A percentile compares a stretch with the other conserved stretches of the same genome.
These are phyloP conservation scores for Cephus runcator DNA, from an alignment of 2,888 invertebrate genomes.

Conservation along the genomic window DNA sequence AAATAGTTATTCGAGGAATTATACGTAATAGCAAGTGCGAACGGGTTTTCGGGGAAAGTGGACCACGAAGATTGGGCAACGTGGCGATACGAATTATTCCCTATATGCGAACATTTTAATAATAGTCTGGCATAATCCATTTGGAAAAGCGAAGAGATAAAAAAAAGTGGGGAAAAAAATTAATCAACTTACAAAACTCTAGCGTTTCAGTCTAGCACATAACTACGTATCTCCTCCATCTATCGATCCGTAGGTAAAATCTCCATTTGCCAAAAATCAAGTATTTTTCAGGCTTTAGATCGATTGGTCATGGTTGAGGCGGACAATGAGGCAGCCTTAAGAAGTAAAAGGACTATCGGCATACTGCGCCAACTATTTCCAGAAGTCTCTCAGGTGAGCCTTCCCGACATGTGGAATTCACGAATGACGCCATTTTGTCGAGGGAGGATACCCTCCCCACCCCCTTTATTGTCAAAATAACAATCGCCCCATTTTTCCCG, in stretches of 20 bases:
- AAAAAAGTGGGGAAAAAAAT: not conserved
- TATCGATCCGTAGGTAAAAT: not conserved
- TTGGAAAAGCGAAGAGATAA: not conserved
- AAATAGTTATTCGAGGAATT: not conserved
- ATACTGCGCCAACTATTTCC: conserved; percentile 80
- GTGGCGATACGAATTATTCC: conserved; percentile 7
- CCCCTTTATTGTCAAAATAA: not conserved
- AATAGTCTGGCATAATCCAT: not conserved
- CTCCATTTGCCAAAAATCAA: not conserved
- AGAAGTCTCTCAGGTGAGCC: conserved; percentile 77
- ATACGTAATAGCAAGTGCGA: conserved; percentile 5
- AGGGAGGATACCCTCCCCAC: not conserved
- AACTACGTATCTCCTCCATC: conserved; percentile 3
- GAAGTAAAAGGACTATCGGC: conserved; percentile 83
- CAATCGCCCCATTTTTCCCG: not conserved
- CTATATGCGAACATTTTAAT: not conserved
- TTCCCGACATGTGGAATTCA: not conserved
- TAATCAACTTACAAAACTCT: conserved; percentile 9
- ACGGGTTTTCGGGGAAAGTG: conserved; percentile 58
- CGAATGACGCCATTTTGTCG: not conserved
- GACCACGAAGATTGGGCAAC: conserved; percentile 57
- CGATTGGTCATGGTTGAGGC: conserved; percentile 76
- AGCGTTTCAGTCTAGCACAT: conserved; percentile 7
- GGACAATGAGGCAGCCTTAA: conserved; percentile 74
- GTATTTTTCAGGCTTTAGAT: conserved; percentile 71